A percentile compares a stretch with the other conserved stretches of the same genome.
Evolutionary conservation across 2,113 vertebrate genomes (phyloP).

Genomic region (Platysternon megacephalum): DNA sequence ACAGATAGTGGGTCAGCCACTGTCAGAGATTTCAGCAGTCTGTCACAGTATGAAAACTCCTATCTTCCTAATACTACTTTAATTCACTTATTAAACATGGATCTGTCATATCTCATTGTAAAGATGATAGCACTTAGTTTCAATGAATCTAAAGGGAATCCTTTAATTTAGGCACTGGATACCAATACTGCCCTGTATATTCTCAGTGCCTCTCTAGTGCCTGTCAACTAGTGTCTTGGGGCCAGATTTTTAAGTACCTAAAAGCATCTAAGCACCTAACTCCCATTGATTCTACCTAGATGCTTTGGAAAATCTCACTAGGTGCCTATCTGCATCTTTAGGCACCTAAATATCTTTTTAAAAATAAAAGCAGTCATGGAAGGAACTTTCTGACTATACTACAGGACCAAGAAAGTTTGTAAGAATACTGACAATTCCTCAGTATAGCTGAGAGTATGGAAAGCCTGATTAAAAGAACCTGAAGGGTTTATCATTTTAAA

Average conservation of each 20-base stretch:
- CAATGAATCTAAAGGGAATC: neutral
- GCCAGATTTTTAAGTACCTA: neutral
- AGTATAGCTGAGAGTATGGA: slow-evolving; percentile 4
- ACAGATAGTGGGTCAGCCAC: neutral
- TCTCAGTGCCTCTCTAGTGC: neutral
- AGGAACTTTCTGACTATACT: neutral
- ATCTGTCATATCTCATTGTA: neutral
- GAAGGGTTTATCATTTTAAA: neutral
- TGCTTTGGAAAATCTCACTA: neutral
- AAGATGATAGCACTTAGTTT: neutral
- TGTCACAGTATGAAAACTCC: neutral
- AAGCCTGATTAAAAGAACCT: neutral
- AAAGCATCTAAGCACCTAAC: neutral
- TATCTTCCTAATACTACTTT: neutral
- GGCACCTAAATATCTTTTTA: neutral
- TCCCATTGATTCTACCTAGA: neutral
- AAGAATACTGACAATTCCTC: neutral
- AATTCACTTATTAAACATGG: slow-evolving; percentile 6
- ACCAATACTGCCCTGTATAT: neutral
- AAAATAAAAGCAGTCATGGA: neutral
- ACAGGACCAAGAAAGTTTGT: neutral
- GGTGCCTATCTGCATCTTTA: neutral
- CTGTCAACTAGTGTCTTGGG: neutral
- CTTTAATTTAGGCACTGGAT: slow-evolving; percentile 1
- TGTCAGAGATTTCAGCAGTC: neutral